Evolutionary conservation across 2,888 invertebrate species (phyloP).

Genomic region (Orthosia cruda): DNA sequence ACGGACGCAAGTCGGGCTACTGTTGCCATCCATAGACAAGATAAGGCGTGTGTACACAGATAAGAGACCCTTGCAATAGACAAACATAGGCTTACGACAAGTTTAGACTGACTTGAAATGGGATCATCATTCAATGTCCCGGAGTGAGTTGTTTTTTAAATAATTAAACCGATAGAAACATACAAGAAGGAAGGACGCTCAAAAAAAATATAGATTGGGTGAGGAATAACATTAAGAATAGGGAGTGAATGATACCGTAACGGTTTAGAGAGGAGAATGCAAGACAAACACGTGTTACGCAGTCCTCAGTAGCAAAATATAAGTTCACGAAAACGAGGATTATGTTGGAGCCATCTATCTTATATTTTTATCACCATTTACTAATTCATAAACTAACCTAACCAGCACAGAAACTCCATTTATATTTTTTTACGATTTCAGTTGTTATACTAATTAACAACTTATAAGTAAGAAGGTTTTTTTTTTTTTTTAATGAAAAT

Average conservation of each 20-base stretch:
- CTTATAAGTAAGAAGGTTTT: background rate
- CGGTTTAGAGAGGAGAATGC: background rate
- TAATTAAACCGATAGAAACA: background rate
- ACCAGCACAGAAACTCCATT: background rate
- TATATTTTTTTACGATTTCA: background rate
- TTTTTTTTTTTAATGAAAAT: too few relatives aligned
- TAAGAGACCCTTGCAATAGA: constrained; percentile 66
- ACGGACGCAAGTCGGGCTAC: constrained; percentile 73
- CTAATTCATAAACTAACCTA: too few relatives aligned
- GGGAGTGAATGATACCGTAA: background rate
- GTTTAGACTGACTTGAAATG: constrained; percentile 30
- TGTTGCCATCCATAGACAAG: constrained; percentile 72
- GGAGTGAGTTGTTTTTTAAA: background rate
- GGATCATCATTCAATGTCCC: constrained; percentile 1
- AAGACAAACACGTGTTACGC: background rate
- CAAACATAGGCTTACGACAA: constrained; percentile 49
- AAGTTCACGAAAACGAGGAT: background rate
- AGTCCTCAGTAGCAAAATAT: background rate
- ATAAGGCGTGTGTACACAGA: constrained; percentile 72
- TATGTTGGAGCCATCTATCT: background rate
- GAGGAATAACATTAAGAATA: too few relatives aligned
- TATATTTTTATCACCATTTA: background rate
- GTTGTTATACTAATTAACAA: background rate
- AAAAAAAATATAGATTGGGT: background rate
- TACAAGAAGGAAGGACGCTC: background rate